Evolutionary conservation across 2,797 vertebrate species (phyloP).

Genomic region (Melanotaenia parkinsoni): DNA sequence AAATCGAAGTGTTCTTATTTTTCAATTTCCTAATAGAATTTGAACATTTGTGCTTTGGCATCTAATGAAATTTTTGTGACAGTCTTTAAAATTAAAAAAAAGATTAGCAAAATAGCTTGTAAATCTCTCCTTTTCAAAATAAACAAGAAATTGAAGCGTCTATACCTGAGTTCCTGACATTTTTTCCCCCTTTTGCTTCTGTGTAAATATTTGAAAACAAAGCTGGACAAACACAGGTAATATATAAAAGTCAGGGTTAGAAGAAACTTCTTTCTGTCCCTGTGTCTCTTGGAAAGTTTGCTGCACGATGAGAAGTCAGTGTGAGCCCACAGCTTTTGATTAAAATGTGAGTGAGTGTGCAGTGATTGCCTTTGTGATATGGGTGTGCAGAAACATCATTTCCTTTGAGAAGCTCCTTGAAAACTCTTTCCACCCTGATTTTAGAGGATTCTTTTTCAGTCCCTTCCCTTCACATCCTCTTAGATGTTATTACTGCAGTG

Average conservation of each 20-base stretch:
- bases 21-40: conserved; percentile 18
- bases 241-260: conserved; percentile 20
- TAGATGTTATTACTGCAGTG: conserved; percentile 45
- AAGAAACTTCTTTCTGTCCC: conserved; percentile 23
- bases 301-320: conserved; percentile 34
- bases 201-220: not conserved
- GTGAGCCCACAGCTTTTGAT: conserved; percentile 61
- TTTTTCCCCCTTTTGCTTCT: not conserved
- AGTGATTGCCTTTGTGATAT: conserved; percentile 66
- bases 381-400: conserved; percentile 54
- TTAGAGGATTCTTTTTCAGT: conserved; percentile 56
- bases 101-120: conserved; percentile 23
- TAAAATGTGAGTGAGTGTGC: conserved; percentile 61
- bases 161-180: not conserved
- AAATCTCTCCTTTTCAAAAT: conserved; percentile 2
- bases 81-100: conserved; percentile 7
- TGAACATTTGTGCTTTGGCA: not conserved
- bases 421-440: conserved; percentile 47
- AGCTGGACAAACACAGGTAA: not conserved
- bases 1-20: conserved; percentile 27
- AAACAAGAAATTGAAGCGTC: not conserved
- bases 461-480: conserved; percentile 42
- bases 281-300: conserved; percentile 32
- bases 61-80: conserved; percentile 20
- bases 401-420: conserved; percentile 67